Evolutionary conservation across 1,140 invertebrate species (phyloP).

Genomic region (Drosophila arawakana): DNA sequence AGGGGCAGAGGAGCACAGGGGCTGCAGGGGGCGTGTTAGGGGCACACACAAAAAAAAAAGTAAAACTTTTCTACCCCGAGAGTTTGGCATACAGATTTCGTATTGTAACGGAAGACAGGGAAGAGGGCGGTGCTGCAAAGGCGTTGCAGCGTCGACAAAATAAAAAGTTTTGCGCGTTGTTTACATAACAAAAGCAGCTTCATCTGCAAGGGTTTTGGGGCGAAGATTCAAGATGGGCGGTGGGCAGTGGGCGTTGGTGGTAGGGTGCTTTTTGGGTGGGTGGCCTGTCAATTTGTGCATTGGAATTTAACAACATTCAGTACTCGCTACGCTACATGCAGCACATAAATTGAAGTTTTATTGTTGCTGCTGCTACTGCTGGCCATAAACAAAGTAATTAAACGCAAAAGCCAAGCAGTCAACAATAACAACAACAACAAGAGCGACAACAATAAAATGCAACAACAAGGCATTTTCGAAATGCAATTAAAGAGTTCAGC

Average conservation of each 20-base stretch:
- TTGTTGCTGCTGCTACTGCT: slow-evolving; percentile 63
- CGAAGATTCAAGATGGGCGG: background rate
- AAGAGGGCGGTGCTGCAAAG: slow-evolving; percentile 11
- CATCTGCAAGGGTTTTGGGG: too few relatives aligned
- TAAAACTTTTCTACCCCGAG: slow-evolving; percentile 62
- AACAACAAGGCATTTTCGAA: slow-evolving; percentile 38
- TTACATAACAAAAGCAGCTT: slow-evolving; percentile 76
- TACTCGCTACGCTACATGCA: slow-evolving; percentile 38
- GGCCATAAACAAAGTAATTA: slow-evolving; percentile 83
- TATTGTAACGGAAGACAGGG: slow-evolving; percentile 3
- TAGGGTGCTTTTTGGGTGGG: slow-evolving; percentile 27
- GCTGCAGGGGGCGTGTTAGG: background rate
- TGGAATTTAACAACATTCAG: slow-evolving; percentile 72
- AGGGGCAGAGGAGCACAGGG: background rate
- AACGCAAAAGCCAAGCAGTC: slow-evolving; percentile 72
- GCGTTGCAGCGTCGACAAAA: slow-evolving; percentile 76
- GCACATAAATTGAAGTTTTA: slow-evolving; percentile 80
- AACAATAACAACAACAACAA: slow-evolving; percentile 43
- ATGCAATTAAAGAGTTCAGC: slow-evolving; percentile 78
- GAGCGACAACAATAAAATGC: slow-evolving; percentile 16
- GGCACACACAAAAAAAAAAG: slow-evolving; percentile 27
- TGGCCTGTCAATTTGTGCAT: slow-evolving; percentile 79
- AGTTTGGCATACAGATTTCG: slow-evolving; percentile 52
- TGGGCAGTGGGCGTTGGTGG: too few relatives aligned
- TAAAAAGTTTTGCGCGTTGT: slow-evolving; percentile 74